phyloP scores from a whole-genome alignment of 2,113 vertebrate genomes.

The Mormoops blainvillei region DNA sequence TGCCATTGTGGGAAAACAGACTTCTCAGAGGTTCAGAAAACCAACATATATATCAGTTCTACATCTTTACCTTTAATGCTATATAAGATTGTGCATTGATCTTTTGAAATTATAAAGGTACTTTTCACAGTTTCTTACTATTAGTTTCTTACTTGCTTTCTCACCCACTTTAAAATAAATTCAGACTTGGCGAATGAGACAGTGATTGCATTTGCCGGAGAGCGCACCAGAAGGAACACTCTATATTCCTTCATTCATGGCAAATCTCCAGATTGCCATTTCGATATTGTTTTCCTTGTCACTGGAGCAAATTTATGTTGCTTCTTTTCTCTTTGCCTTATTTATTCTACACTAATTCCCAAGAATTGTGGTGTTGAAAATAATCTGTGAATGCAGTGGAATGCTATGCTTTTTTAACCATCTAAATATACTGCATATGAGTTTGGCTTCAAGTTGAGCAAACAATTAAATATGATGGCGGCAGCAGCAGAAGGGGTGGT shows the following conservation, averaged over 20 bases:
- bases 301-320: constrained; percentile 51
- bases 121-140: constrained; percentile 28
- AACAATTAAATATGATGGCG: constrained; percentile 70
- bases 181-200: neutral
- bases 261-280: constrained; percentile 59
- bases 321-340: constrained; percentile 64
- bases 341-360: constrained; percentile 62
- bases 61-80: constrained; percentile 3
- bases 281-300: constrained; percentile 64
- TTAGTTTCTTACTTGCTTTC: constrained; percentile 6
- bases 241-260: neutral
- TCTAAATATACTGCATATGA: constrained; percentile 73
- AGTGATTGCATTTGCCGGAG: constrained; percentile 36
- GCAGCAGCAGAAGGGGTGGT: constrained; percentile 70
- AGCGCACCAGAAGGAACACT: constrained; percentile 16
- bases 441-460: constrained; percentile 69
- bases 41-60: constrained; percentile 35
- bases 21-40: constrained; percentile 42
- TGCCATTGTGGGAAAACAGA: neutral
- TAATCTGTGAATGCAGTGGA: constrained; percentile 51
- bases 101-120: constrained; percentile 52
- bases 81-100: constrained; percentile 41
- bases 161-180: constrained; percentile 61
- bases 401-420: constrained; percentile 56
- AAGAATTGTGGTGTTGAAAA: constrained; percentile 60